A percentile compares a stretch with the other conserved stretches of the same genome.
Evolutionary conservation across 2,888 invertebrate species (phyloP).

Genomic region (Noctua pronuba): DNA sequence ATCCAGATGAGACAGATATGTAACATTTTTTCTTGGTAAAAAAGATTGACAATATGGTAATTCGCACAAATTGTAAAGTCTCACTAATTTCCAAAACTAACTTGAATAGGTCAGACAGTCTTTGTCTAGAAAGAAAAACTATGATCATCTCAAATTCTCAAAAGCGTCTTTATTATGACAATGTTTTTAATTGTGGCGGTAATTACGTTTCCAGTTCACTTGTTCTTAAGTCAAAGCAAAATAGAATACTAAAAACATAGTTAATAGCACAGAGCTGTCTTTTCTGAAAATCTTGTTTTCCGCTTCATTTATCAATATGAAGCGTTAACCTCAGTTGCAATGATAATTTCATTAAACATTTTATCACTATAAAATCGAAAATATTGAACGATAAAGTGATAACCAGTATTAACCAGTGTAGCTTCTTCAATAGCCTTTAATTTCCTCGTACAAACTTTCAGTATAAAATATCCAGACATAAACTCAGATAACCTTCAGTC

Average conservation of each 20-base stretch:
- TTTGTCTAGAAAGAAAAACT: neutral
- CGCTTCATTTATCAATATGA: constrained; percentile 8
- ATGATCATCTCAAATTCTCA: neutral
- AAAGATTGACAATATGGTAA: neutral
- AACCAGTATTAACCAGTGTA: constrained; percentile 1
- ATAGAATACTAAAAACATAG: neutral
- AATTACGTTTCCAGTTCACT: neutral
- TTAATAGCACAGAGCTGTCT: neutral
- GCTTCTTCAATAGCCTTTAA: constrained; percentile 11
- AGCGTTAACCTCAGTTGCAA: neutral
- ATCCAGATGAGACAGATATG: neutral
- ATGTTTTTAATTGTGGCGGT: neutral
- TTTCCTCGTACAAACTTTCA: constrained; percentile 1
- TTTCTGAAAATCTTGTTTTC: neutral
- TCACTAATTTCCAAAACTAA: neutral
- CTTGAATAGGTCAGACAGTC: neutral
- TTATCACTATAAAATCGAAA: constrained; percentile 35
- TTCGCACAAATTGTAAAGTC: neutral
- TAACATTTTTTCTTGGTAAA: neutral
- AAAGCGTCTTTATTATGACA: neutral
- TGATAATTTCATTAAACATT: constrained; percentile 14
- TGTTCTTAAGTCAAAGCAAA: neutral
- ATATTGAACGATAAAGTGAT: constrained; percentile 17
- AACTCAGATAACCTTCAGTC: constrained; percentile 50
- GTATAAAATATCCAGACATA: constrained; percentile 35